Base-by-base conservation (phyloP, 2,113 vertebrate genomes). In the Myrmophylax atrothorax region DNA sequence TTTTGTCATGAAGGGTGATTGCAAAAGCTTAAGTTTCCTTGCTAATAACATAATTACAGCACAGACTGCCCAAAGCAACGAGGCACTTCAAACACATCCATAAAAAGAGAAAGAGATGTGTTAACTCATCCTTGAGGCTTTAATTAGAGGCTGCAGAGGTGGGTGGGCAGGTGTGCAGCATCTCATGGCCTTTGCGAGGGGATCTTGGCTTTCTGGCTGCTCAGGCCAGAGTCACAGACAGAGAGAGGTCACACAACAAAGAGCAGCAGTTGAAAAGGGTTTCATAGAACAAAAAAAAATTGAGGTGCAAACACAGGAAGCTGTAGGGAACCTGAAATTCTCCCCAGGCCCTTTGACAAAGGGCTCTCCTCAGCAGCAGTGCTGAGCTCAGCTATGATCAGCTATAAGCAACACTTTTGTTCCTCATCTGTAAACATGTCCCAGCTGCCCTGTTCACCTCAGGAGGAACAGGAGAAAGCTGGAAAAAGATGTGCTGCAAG, bases 391-490 rank as follows among this genome's bases (percentile, higher is more conserved):
- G 6, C 40, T 40, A 17, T 35, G 17, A 19, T 47, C 20, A 44
- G 2, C 23, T 33, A 0, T 2, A 5, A 72, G 31, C 18, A 63
- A 46, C 24, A 50, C 28, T n/a, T 16, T 8, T 14, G 9, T 3
- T 33, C 18, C 14, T 29, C 1, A 0, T 4, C 82, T 40, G 8
- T 3, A 0, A 4, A 16, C 0, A 2, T 40, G 12, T 19, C 26
- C 37, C 40, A 35, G 38, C 37, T 53, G 19, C 13, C 37, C 22
- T 44, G 16, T 6, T 69, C 29, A 12, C 14, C 20, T 19, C 1
- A 1, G 13, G 35, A 63, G 47, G 18, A 23, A 33, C 12, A 40
- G 44, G 13, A 58, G 20, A 70, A 84, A 84, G 28, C 38, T 53
- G 50, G 42, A 5, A 80, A 72, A 90, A 84, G 31, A 84, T 18